These are phyloP conservation scores for Cyanoramphus novaezelandiae DNA, from an alignment of 2,113 vertebrate genomes.

Conservation along the genomic window DNA sequence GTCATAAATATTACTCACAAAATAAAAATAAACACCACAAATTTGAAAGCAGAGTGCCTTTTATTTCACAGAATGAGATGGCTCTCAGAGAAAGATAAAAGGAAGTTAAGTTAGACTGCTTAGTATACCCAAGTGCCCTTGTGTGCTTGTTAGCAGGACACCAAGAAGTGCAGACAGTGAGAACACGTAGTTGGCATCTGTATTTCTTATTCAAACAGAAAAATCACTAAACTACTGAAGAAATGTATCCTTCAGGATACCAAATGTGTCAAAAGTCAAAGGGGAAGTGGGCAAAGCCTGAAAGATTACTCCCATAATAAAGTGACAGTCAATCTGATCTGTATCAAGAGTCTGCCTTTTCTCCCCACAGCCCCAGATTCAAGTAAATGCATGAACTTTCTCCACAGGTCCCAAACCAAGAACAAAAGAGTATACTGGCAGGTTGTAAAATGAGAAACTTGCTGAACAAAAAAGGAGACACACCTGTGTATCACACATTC, in stretches of 20 bases:
- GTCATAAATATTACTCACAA: not conserved
- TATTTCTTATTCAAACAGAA: not conserved
- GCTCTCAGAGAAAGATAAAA: not conserved
- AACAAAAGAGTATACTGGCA: not conserved
- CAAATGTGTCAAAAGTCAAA: not conserved
- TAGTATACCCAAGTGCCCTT: fast-evolving
- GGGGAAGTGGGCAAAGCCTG: not conserved
- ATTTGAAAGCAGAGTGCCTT: not conserved
- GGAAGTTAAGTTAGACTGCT: not conserved
- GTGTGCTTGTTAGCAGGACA: not conserved
- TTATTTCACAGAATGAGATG: not conserved
- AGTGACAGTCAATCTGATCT: not conserved
- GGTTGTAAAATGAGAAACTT: not conserved
- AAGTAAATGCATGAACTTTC: not conserved
- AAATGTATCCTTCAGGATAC: not conserved
- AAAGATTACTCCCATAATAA: not conserved
- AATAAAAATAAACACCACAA: not conserved
- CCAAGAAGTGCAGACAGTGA: not conserved
- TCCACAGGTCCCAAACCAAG: not conserved
- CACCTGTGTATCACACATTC: no score
- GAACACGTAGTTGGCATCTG: not conserved
- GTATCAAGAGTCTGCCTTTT: not conserved
- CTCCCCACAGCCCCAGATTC: not conserved
- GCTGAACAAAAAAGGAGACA: not conserved
- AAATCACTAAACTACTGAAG: not conserved